Evolutionary conservation across 64 coral and sea anemone genomes (phyloP).

Genomic region (Pocillopora damicornis): DNA sequence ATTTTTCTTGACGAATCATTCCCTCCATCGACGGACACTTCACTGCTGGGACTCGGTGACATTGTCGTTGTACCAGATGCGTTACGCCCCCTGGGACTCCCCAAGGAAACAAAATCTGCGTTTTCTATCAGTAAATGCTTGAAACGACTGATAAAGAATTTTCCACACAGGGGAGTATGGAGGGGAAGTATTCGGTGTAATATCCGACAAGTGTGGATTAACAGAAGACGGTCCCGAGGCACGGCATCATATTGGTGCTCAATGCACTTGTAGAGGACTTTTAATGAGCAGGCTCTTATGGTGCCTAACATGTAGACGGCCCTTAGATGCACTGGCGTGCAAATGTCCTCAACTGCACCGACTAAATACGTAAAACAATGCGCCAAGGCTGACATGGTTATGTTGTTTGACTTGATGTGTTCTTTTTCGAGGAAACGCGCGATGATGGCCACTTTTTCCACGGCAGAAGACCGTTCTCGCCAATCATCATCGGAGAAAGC

Average conservation of each 20-base stretch:
- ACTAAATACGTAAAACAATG: conserved; percentile 92
- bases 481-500: conserved; percentile 86
- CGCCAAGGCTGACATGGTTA: conserved; percentile 88
- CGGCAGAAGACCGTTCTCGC: conserved; percentile 78
- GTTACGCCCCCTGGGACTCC: conserved; percentile 57
- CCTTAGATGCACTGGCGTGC: conserved; percentile 67
- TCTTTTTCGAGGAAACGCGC: conserved; percentile 90
- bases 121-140: conserved; percentile 97
- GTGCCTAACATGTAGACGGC: conserved; percentile 80
- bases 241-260: conserved; percentile 89
- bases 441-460: conserved; percentile 83
- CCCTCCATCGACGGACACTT: conserved; percentile 35
- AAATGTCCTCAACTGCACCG: conserved; percentile 93
- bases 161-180: conserved; percentile 89
- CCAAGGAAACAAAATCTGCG: conserved; percentile 88
- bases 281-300: conserved; percentile 73
- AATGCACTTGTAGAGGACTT: conserved; percentile 80
- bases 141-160: conserved; percentile 93
- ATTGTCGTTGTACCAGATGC: conserved; percentile 24
- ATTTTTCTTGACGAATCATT: conserved; percentile 34
- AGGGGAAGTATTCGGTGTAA: conserved; percentile 83
- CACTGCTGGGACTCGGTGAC: conserved; percentile 41
- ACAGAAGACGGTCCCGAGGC: conserved; percentile 72
- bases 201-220: conserved; percentile 93
- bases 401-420: conserved; percentile 79